Percentiles rank a stretch among this genome's conserved stretches.
Evolutionary conservation across 2,797 vertebrate species (phyloP).

Genomic region (Holocentrus rufus): DNA sequence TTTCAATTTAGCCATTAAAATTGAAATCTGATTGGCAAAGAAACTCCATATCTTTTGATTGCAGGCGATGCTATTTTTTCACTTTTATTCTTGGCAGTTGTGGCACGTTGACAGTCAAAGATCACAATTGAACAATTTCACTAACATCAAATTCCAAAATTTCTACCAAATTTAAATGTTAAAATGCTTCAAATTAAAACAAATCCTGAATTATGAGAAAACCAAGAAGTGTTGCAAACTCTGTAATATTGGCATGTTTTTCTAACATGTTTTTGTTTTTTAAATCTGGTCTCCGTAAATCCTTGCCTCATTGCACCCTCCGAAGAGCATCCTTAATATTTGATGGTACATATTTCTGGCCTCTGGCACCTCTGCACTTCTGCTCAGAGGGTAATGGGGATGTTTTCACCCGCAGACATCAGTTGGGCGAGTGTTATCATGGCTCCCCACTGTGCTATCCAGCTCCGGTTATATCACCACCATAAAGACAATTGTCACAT

Average conservation of each 20-base stretch:
- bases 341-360: conserved; percentile 21
- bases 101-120: too few species aligned
- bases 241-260: neutral
- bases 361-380: conserved; percentile 27
- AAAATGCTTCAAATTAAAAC: too few species aligned
- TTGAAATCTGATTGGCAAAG: too few species aligned
- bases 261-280: neutral
- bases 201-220: too few species aligned
- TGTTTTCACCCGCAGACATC: conserved; percentile 50
- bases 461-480: conserved; percentile 36
- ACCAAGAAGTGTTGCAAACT: conserved; percentile 12
- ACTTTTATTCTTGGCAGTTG: too few species aligned
- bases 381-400: conserved; percentile 42
- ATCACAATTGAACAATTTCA: too few species aligned
- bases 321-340: conserved; percentile 34
- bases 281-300: conserved; percentile 33
- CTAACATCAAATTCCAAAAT: too few species aligned
- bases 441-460: conserved; percentile 48
- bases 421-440: conserved; percentile 38
- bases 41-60: too few species aligned
- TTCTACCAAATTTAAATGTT: too few species aligned
- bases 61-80: too few species aligned
- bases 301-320: conserved; percentile 18
- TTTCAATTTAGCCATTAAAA: too few species aligned
- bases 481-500: conserved; percentile 58